Conservation (phyloP, 1,140 invertebrate species). For the Eurytemora carolleeae region DNA sequence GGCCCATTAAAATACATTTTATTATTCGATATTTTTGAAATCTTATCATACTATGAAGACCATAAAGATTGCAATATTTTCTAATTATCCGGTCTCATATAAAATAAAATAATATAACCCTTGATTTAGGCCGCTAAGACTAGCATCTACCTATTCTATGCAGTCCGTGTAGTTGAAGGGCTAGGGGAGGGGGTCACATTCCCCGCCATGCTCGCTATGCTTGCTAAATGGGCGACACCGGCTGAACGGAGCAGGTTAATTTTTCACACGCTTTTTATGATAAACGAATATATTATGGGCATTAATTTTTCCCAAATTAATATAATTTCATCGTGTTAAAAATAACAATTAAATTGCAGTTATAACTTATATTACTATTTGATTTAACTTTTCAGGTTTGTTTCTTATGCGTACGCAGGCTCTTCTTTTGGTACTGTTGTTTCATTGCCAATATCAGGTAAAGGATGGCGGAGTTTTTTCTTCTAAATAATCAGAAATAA, state of each 20-base stretch:
- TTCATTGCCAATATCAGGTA: conserved; percentile 45
- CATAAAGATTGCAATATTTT: no score
- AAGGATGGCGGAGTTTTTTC: neutral
- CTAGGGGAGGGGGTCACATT: conserved; percentile 14
- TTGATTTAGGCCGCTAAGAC: conserved; percentile 23
- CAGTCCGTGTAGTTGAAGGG: conserved; percentile 27
- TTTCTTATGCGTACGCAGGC: conserved; percentile 32
- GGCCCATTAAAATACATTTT: no score
- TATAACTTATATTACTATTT: neutral
- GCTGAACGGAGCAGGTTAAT: conserved; percentile 45
- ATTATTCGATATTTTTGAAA: no score
- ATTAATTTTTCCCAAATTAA: neutral
- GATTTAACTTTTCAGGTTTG: conserved; percentile 27
- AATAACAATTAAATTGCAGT: neutral
- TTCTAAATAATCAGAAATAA: neutral
- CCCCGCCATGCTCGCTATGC: conserved; percentile 9
- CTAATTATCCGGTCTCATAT: no score
- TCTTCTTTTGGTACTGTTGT: conserved; percentile 51
- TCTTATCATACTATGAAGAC: no score
- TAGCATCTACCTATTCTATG: conserved; percentile 23
- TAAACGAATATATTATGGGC: neutral
- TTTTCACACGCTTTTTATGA: no score
- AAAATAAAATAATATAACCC: no score
- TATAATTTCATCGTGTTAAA: neutral
- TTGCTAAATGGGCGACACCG: conserved; percentile 51